These are phyloP conservation scores for Pipistrellus pipistrellus DNA, from an alignment of 2,797 vertebrate genomes.

Conservation along the genomic window DNA sequence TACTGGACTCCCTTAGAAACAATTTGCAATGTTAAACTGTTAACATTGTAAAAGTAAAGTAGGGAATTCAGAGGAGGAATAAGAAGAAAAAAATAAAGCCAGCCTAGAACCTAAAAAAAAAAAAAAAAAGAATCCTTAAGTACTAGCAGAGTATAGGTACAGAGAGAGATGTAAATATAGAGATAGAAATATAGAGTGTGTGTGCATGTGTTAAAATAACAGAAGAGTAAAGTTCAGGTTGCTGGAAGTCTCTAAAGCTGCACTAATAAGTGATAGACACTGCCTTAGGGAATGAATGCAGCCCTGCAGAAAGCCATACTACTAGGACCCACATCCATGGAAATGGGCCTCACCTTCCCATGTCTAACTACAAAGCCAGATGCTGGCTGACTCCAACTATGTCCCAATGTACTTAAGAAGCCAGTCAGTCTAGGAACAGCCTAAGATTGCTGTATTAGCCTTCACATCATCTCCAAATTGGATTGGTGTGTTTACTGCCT, in stretches of 20 bases:
- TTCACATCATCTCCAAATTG: neutral
- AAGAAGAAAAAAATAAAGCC: neutral
- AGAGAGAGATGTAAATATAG: neutral
- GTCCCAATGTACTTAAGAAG: neutral
- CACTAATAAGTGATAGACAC: neutral
- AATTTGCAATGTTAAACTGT: constrained; percentile 19
- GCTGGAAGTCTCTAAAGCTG: constrained; percentile 22
- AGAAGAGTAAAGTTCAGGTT: neutral
- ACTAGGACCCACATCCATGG: neutral
- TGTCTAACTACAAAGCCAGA: neutral
- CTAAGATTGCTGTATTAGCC: neutral
- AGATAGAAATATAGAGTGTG: neutral
- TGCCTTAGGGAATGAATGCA: neutral
- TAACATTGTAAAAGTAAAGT: constrained; percentile 51
- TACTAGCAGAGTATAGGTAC: neutral
- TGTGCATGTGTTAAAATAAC: neutral
- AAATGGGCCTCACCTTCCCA: neutral
- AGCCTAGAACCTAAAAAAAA: constrained; percentile 5
- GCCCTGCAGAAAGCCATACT: neutral
- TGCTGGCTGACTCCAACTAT: neutral
- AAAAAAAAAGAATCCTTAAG: neutral
- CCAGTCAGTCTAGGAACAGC: neutral
- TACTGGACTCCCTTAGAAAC: constrained; percentile 22
- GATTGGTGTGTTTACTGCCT: neutral
- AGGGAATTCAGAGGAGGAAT: constrained; percentile 14